Evolutionary conservation across 2,797 vertebrate species (phyloP).

Genomic region (Arnoldichthys spilopterus): DNA sequence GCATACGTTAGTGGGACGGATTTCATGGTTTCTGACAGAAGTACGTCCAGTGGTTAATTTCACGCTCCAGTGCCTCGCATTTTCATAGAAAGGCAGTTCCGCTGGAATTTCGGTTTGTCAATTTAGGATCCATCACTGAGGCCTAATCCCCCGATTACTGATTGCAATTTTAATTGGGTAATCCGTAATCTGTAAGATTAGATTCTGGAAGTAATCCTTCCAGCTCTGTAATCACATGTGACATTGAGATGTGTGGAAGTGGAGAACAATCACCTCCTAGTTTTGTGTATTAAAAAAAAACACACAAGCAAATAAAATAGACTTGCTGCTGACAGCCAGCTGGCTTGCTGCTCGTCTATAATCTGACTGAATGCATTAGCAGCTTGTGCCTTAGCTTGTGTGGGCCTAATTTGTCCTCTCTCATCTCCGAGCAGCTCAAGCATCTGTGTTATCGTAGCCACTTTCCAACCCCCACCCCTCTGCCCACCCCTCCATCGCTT

Average conservation of each 20-base stretch:
- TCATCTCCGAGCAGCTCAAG: slow-evolving; percentile 55
- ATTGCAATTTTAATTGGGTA: slow-evolving; percentile 18
- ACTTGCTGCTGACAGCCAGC: slow-evolving; percentile 8
- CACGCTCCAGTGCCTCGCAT: background rate
- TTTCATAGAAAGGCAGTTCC: background rate
- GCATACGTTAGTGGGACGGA: background rate
- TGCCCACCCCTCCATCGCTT: slow-evolving; percentile 26
- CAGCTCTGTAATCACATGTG: slow-evolving; percentile 18
- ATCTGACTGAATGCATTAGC: slow-evolving; percentile 44
- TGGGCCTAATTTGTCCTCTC: slow-evolving; percentile 51
- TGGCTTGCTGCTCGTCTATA: slow-evolving; percentile 34
- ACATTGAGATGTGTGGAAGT: slow-evolving; percentile 22
- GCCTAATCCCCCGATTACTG: slow-evolving; percentile 4
- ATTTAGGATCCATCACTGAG: background rate
- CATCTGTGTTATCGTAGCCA: slow-evolving; percentile 60
- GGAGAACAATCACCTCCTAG: slow-evolving; percentile 13
- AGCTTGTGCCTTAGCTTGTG: slow-evolving; percentile 44
- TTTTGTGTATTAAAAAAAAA: background rate
- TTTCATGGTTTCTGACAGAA: background rate
- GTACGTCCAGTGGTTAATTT: background rate
- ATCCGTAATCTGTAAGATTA: slow-evolving; percentile 10
- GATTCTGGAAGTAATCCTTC: slow-evolving; percentile 15
- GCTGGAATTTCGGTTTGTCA: background rate
- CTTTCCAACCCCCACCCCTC: slow-evolving; percentile 47
- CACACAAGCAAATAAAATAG: background rate